phyloP scores from a whole-genome alignment of 2,888 invertebrate species.

The Diogma glabrata region DNA sequence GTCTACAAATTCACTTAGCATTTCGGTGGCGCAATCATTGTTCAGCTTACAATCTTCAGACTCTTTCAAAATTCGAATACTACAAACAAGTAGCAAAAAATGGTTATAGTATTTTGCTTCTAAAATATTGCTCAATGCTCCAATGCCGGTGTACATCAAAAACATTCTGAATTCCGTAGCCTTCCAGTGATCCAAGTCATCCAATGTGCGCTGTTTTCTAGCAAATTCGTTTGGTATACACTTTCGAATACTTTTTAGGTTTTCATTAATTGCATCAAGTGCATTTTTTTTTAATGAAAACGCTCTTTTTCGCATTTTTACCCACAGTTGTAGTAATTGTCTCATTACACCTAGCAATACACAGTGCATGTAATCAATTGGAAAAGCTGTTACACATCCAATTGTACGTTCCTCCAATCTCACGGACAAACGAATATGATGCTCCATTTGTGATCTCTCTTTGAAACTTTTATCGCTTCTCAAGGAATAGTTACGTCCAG shows the following conservation, averaged over 20 bases:
- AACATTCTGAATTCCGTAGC: constrained; percentile 2
- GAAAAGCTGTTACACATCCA: constrained; percentile 13
- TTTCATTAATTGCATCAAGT: constrained; percentile 3
- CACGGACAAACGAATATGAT: constrained; percentile 16
- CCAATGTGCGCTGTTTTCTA: constrained; percentile 2
- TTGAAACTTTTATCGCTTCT: constrained; percentile 16
- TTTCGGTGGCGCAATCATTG: constrained; percentile 5
- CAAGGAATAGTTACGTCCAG: constrained; percentile 11
- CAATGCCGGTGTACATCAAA: constrained; percentile 1
- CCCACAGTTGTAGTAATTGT: constrained; percentile 17
- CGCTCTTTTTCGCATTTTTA: constrained; percentile 10
- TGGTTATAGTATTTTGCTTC: not conserved
- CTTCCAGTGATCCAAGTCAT: not conserved
- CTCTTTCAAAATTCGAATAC: not conserved
- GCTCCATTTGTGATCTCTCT: constrained; percentile 14
- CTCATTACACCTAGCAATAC: constrained; percentile 17
- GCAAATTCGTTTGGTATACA: not conserved
- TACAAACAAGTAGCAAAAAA: not conserved
- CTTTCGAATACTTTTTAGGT: not conserved
- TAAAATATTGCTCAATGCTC: not conserved
- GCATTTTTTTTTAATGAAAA: constrained; percentile 5
- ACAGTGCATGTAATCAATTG: constrained; percentile 13
- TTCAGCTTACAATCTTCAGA: not conserved
- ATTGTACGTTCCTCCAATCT: constrained; percentile 12
- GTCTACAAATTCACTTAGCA: constrained; percentile 12